Evolutionary conservation across 1,140 invertebrate genomes (phyloP), one percentile per base, ranked within the genome.

Genomic region (Sycophaga agraensis): DNA sequence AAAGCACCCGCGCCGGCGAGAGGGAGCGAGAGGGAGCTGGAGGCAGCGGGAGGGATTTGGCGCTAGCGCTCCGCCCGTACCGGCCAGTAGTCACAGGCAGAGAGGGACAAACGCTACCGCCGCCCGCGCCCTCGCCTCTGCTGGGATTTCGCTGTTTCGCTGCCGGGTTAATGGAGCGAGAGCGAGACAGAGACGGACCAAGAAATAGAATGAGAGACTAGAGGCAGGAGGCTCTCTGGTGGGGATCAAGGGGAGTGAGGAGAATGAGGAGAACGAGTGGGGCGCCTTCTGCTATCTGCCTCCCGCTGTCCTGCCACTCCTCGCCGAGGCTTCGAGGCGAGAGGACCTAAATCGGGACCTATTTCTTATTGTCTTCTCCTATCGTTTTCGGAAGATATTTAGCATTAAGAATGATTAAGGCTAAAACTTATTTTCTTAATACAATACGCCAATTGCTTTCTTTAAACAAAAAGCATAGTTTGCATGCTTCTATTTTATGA

Each of bases 111-210:
- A 50, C 48, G 31, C 35, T 7, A 24, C 21, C 9, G 43, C 53
- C 34, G n/a, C n/a, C n/a, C n/a, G n/a, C n/a, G n/a, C n/a, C n/a
- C n/a, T n/a, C n/a, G n/a, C n/a, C n/a, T n/a, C n/a, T n/a, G 26
- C 53, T 19, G 46, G 19, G 37, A 57, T 63, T 56, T 56, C 49
- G 50, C 39, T 54, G 42, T 56, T 48, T 49, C 54, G 46, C 21
- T 49, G 55, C 14, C 55, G 43, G 24, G 45, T 31, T 48, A 60
- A 48, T 61, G 60, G 54, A 61, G 49, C 24, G 60, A 67, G 62
- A 61, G 51, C 42, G 59, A 65, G 57, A 56, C 17, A 24, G 28
- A 26, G n/a, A 49, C 14, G n/a, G 46, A 11, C 6, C 8, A 8
- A 2, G 46, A 31, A 17, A 50, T 48, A 37, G 37, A 39, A 5